Percentiles rank a stretch among this genome's conserved stretches.
phyloP scores from a whole-genome alignment of 2,797 vertebrate genomes.

The Acanthis flammea region DNA sequence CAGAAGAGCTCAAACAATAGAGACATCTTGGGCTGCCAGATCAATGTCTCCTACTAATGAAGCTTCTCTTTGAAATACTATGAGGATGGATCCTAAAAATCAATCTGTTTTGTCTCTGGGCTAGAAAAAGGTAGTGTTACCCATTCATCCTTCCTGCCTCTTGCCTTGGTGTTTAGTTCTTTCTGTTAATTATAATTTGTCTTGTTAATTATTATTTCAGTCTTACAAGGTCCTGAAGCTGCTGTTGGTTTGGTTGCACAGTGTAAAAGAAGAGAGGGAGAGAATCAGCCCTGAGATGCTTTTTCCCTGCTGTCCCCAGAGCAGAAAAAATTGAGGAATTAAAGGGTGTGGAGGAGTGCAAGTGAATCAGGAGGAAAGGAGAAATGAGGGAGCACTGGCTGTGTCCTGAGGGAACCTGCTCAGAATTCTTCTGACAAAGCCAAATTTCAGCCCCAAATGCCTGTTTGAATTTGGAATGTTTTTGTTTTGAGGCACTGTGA shows the following conservation, averaged over 20 bases:
- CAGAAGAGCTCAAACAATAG: neutral
- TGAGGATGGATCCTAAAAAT: neutral
- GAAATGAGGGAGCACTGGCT: neutral
- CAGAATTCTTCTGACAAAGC: neutral
- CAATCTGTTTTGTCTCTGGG: neutral
- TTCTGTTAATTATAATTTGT: neutral
- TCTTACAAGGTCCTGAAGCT: neutral
- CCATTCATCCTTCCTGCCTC: neutral
- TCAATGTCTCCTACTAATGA: conserved; percentile 3
- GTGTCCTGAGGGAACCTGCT: neutral
- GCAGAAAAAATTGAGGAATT: neutral
- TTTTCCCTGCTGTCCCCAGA: neutral
- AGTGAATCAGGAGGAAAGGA: neutral
- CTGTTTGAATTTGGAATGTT: neutral
- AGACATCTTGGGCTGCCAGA: neutral
- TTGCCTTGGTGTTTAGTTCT: neutral
- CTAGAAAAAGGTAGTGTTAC: neutral
- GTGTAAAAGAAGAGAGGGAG: neutral
- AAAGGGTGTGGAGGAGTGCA: neutral
- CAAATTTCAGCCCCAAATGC: neutral
- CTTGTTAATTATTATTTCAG: neutral
- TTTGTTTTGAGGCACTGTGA: neutral
- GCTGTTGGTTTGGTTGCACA: neutral
- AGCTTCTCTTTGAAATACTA: neutral
- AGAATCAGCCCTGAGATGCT: neutral